Evolutionary conservation across 1,140 invertebrate species (phyloP), one percentile per base, ranked within the genome.

Genomic region (Saxidomus purpurata): DNA sequence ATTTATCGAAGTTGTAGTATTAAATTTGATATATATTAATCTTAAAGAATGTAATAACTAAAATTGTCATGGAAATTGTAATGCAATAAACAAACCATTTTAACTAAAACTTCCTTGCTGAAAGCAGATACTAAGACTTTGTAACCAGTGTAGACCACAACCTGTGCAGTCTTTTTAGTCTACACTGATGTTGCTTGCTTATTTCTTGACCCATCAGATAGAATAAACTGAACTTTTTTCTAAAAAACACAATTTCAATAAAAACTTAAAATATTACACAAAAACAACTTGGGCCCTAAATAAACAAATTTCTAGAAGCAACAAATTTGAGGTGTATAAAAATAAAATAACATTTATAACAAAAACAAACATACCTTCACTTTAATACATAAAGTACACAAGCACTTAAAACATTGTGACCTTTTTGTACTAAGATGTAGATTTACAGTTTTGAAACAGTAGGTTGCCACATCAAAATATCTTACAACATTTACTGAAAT

Each of bases 271-370:
- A 34, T 13, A 55, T 49, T 59, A 52, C 47, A 55, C 43, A 79
- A 52, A 52, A 52, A 79, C 76, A 79, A 79, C 19, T 76, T 55
- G 76, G 76, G 76, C 76, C 76, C 76, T 52, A 79, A 31, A 79
- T 52, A 79, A 79, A 79, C 38, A 55, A 55, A 79, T 52, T 22
- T 47, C 76, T 79, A 79, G 25, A 52, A 52, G 76, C 76, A 79
- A 52, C 76, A 76, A 13, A 38, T 28, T 25, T 43, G 40, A 55
- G 55, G 47, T 52, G 76, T 79, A 55, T 79, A 79, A 79, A 79
- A 79, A 52, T 31, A 59, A 79, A 52, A 52, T 36, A 59, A 31
- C 22, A 1, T 59, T 36, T 79, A 25, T 31, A 59, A 55, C 40
- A 59, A 79, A 79, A 49, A 79, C 43, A 36, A 52, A 34, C 49